Base-by-base conservation (phyloP, 2,888 invertebrate species). In the Sinodicranocentrus sp. region DNA sequence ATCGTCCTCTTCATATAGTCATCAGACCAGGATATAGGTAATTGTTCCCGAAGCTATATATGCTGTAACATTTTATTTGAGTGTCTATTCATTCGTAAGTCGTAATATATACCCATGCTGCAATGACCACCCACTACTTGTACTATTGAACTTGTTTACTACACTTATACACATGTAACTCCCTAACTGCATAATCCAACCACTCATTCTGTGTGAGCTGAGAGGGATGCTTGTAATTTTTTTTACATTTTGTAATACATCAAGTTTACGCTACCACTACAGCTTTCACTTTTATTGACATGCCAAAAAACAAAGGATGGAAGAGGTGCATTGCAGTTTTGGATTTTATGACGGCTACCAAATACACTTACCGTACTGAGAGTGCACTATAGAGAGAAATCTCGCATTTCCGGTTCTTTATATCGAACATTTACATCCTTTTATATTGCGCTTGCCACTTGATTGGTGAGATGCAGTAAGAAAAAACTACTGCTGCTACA, bases 211-310 rank as follows among this genome's bases (percentile, higher is more conserved):
- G n/a, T n/a, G n/a, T n/a, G n/a, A n/a, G n/a, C n/a, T n/a, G n/a
- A n/a, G n/a, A n/a, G n/a, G n/a, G n/a, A n/a, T n/a, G n/a, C n/a
- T n/a, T n/a, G n/a, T n/a, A n/a, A n/a, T n/a, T n/a, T n/a, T n/a
- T n/a, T n/a, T n/a, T n/a, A n/a, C n/a, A n/a, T n/a, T n/a, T n/a
- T n/a, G n/a, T n/a, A n/a, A n/a, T n/a, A n/a, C n/a, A n/a, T n/a
- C n/a, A n/a, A n/a, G n/a, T n/a, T n/a, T n/a, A n/a, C n/a, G n/a
- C n/a, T n/a, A n/a, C n/a, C n/a, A n/a, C n/a, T 8, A 3, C 23
- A 59, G 59, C 59, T 59, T 59, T 59, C 59, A 59, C 59, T 59
- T 59, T 57, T 59, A 59, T 23, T 59, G 26, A 10, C 26, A 59
- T 25, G 57, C 25, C 23, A 59, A 26, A 59, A 23, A 57, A 21